phyloP scores from a whole-genome alignment of 2,888 invertebrate genomes.

The Diloba caeruleocephala region DNA sequence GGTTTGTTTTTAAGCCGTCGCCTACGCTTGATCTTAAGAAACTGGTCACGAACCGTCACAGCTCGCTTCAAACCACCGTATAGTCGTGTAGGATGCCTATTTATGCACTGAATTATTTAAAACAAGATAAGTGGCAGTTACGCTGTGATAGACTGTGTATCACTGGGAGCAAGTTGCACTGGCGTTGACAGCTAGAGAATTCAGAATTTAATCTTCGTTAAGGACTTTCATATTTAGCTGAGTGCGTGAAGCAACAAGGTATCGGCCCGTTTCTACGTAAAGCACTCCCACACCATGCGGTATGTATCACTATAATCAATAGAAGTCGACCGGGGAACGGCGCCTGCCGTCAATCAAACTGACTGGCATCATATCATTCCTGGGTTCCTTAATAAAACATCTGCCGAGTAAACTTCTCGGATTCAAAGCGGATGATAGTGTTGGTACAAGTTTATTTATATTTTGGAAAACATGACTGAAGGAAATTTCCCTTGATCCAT shows the following conservation, averaged over 20 bases:
- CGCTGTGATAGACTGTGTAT: slow-evolving; percentile 44
- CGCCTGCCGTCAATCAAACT: slow-evolving; percentile 79
- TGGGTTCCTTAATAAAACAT: slow-evolving; percentile 69
- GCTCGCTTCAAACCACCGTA: slow-evolving; percentile 47
- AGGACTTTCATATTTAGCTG: slow-evolving; percentile 17
- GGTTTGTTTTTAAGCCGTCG: slow-evolving; percentile 69
- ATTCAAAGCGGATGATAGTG: slow-evolving; percentile 55
- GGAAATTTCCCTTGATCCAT: slow-evolving; percentile 31
- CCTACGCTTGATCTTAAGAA: slow-evolving; percentile 61
- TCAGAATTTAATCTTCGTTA: slow-evolving; percentile 9
- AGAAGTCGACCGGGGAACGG: slow-evolving; percentile 57
- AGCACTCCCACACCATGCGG: slow-evolving; percentile 49
- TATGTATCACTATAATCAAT: slow-evolving; percentile 55
- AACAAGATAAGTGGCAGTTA: slow-evolving; percentile 48
- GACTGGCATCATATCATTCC: slow-evolving; percentile 75
- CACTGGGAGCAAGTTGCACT: slow-evolving; percentile 35
- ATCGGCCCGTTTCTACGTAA: slow-evolving; percentile 54
- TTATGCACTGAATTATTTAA: slow-evolving; percentile 46
- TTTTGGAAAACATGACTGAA: slow-evolving; percentile 55
- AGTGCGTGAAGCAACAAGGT: slow-evolving; percentile 47
- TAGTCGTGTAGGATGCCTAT: slow-evolving; percentile 46
- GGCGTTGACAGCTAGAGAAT: slow-evolving; percentile 21
- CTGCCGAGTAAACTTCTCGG: slow-evolving; percentile 59
- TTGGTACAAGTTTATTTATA: slow-evolving; percentile 55
- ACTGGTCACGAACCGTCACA: slow-evolving; percentile 49